These are phyloP conservation scores for Pseudomyrmex pallidus DNA, from an alignment of 1,140 invertebrate genomes.

Conservation along the genomic window DNA sequence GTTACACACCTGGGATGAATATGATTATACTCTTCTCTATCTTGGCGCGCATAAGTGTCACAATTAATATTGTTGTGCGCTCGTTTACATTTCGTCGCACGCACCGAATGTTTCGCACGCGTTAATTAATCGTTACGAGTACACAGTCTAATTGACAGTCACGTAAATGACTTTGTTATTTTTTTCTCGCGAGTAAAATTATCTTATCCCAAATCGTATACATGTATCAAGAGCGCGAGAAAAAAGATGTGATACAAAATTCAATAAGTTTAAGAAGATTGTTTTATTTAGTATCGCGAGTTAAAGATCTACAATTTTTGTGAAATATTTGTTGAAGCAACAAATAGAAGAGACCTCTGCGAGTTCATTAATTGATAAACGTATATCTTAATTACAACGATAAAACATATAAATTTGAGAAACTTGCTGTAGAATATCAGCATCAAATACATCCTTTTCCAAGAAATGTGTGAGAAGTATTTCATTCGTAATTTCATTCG, in stretches of 20 bases:
- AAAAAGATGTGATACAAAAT: not conserved
- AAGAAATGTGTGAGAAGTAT: too few species aligned
- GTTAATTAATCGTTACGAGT: conserved; percentile 14
- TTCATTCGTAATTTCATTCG: too few species aligned
- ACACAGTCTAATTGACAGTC: conserved; percentile 1
- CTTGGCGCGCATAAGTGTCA: too few species aligned
- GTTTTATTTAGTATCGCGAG: not conserved
- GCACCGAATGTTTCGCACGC: conserved; percentile 11
- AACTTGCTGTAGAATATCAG: too few species aligned
- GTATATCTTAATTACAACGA: too few species aligned
- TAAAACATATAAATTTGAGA: too few species aligned
- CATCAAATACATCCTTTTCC: too few species aligned
- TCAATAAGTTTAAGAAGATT: not conserved
- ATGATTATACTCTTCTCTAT: conserved; percentile 7
- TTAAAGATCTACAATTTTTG: not conserved
- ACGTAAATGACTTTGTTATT: not conserved
- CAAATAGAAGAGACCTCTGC: too few species aligned
- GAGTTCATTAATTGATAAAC: too few species aligned
- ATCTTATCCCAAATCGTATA: not conserved
- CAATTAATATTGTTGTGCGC: too few species aligned
- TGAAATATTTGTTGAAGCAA: not conserved
- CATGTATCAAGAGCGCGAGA: too few species aligned
- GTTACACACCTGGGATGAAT: conserved; percentile 59
- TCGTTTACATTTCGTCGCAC: not conserved
- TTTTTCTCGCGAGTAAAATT: not conserved